Evolutionary conservation across 92 coral and sea anemone species (phyloP), one percentile per base, ranked within the genome.

Genomic region (Desmophyllum pertusum): DNA sequence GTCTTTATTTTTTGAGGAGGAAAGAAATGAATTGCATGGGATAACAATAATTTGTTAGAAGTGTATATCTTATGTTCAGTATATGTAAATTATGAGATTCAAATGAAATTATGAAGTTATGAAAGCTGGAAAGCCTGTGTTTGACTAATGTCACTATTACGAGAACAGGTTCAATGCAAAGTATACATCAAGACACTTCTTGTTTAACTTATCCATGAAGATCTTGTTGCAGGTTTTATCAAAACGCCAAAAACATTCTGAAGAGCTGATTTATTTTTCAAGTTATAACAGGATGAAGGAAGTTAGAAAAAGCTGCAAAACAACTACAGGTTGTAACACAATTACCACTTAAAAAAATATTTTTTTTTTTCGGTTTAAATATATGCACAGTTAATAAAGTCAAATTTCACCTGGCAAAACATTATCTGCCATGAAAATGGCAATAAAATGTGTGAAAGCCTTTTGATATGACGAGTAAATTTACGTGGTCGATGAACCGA

Each of bases 341-440:
- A 93, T 93, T 87, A 88, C 81, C 79, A 70, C 93, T 91, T 70
- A 33, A 8, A 63, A 83, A 81, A n/a, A 9, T 51, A 30, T 31
- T 23, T 29, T 3, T 30, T 45, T 18, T n/a, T 46, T 65, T 53
- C 10, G 65, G 15, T n/a, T 29, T 66, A 37, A 73, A 57, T 41
- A 46, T 50, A 70, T 59, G 65, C 72, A 72, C 72, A 37, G 64
- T 80, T 68, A 69, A 80, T 80, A 48, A 70, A 80, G 67, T 80
- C 13, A 61, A 7, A 70, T 51, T 48, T 85, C 88, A 89, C 82
- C 82, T 89, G 86, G 85, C 62, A 79, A 71, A 88, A 73, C 53
- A 84, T 51, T 67, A 68, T 80, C 67, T 51, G 66, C 68, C 30
- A 18, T 17, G 35, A 21, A 37, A 70, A 43, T 35, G 38, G 74